Evolutionary conservation across 2,113 vertebrate species (phyloP), one percentile per base, ranked within the genome.

Genomic region (Clarias magur): DNA sequence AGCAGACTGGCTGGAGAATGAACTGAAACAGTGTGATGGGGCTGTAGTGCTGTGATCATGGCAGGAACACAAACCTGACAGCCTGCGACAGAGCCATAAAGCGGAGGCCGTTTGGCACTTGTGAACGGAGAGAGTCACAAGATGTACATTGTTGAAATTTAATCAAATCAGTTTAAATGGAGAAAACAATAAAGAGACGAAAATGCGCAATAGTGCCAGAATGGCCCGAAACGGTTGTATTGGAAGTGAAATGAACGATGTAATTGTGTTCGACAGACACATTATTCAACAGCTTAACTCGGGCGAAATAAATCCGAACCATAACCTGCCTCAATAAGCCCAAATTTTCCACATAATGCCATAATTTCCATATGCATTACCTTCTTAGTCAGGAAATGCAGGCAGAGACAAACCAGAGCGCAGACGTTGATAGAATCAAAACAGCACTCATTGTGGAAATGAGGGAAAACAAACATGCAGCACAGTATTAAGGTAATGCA

Each of bases 1-100:
- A 92, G 92, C 92, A 93, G 93, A 92, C 92, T 93, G 91, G 92
- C 91, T 48, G 92, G 93, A 93, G 93, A 93, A 94, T 93, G 92
- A 94, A 92, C 90, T 75, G 91, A 88, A 94, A 93, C 88, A 91
- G 93, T 92, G 90, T 93, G 91, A 94, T 92, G 91, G 92, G 93
- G 89, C 92, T 93, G 93, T 89, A 90, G 90, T 89, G 81, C 82
- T 4, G 89, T 88, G 85, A 92, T 90, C 93, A 93, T 78, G 92
- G 89, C 91, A 89, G 91, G 90, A 94, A 93, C 93, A 92, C 89
- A 85, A 75, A 89, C 80, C 89, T 88, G 92, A 92, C 94, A 89
- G 92, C 87, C 80, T 89, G 88, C 83, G 87, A 93, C 92, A 85
- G 89, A 92, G 92, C 90, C 86, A 91, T 94, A 93, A 93, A 91